phyloP scores from a whole-genome alignment of 1,140 invertebrate genomes.

The Rhagoletis pomonella region DNA sequence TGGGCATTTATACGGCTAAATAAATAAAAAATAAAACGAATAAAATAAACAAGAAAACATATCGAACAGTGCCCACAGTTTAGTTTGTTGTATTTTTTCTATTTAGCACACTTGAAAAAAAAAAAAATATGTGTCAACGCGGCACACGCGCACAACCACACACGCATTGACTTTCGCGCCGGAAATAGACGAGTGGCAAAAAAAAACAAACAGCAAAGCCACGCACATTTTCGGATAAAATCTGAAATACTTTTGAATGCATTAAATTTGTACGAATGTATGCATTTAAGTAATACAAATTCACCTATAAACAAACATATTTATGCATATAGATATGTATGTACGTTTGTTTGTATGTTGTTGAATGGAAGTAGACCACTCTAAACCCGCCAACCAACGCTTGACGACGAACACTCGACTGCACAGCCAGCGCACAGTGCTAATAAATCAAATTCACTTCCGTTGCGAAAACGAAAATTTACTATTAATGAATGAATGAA shows the following conservation, averaged over 20 bases:
- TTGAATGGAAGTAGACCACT: neutral
- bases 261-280: neutral
- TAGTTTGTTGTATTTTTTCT: neutral
- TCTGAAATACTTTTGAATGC: neutral
- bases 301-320: neutral
- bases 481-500: slow-evolving; percentile 13
- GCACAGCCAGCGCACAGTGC: neutral
- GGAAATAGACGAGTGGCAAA: slow-evolving; percentile 1
- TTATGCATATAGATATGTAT: neutral
- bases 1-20: neutral
- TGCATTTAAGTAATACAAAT: neutral
- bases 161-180: neutral
- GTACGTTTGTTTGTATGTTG: neutral
- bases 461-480: slow-evolving; percentile 31
- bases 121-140: neutral
- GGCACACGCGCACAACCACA: slow-evolving; percentile 15
- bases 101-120: neutral
- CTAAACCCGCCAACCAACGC: neutral
- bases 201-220: neutral
- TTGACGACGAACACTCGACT: neutral
- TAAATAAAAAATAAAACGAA: neutral
- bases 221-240: slow-evolving; percentile 25
- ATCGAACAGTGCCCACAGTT: neutral
- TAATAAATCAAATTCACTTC: slow-evolving; percentile 52
- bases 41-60: slow-evolving; percentile 3